Evolutionary conservation across 1,140 invertebrate genomes (phyloP), one percentile per base, ranked within the genome.

Genomic region (Ceratosolen fusciceps): DNA sequence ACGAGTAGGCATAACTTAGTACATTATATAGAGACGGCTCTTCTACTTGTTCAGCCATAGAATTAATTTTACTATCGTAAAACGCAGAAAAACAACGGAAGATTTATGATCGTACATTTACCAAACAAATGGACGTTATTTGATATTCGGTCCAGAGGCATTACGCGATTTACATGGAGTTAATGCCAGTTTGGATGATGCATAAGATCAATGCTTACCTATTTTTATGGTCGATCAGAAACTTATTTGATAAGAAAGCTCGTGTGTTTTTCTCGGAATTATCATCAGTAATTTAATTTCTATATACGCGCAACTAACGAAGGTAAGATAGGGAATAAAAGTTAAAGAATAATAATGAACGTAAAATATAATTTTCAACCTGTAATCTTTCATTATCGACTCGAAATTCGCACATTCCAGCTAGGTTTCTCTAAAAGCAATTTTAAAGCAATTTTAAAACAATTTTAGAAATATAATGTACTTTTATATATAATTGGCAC

Each of bases 131-230:
- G 19, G 58, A 9, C n/a, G 54, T 26, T 58, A 29, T 16, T 60
- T 16, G 12, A 31, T 29, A 16, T 29, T 58, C 24, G 24, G 54
- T n/a, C n/a, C 24, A 58, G 26, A 3, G 12, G 39, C 52, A 47
- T 31, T 65, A 60, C 58, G 49, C 70, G 80, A 82, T 81, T 73
- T 81, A 12, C 80, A 79, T 74, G 58, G 74, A 77, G 71, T 12
- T 73, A 60, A 76, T 43, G 76, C 49, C 70, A 72, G 74, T 60
- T 81, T 81, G 81, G 81, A n/a, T n/a, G n/a, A n/a, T n/a, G n/a
- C n/a, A n/a, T n/a, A n/a, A n/a, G n/a, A 83, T 83, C 73, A 67
- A 80, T 82, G 70, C 21, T 39, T 29, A 21, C n/a, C 67, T 43
- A 43, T 12, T 7, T 43, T 43, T 43, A 12, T 43, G 39, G 5